Percentiles rank a stretch among this genome's conserved stretches.
phyloP scores from a whole-genome alignment of 2,888 invertebrate genomes.

The Drosophila siamana region DNA sequence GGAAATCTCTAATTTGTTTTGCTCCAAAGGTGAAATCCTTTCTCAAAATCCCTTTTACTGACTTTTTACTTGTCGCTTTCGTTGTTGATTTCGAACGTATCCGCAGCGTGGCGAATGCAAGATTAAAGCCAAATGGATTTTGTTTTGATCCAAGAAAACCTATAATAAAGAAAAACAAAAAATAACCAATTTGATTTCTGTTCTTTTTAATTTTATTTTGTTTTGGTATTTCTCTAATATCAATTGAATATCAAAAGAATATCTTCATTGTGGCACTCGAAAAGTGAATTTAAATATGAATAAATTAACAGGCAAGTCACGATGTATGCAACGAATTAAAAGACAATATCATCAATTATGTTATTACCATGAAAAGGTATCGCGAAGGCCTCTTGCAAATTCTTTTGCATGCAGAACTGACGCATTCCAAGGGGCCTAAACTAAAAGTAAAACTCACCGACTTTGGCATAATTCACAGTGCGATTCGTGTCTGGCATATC shows the following conservation, averaged over 20 bases:
- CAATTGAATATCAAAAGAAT: constrained; percentile 27
- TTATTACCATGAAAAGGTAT: constrained; percentile 76
- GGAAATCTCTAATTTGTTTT: constrained; percentile 84
- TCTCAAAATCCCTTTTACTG: constrained; percentile 61
- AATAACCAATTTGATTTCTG: neutral
- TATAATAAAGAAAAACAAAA: constrained; percentile 2
- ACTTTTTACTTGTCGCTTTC: constrained; percentile 47
- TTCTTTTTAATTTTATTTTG: neutral
- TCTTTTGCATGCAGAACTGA: constrained; percentile 44
- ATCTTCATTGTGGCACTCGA: constrained; percentile 24
- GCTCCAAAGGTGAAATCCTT: constrained; percentile 80
- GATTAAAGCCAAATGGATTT: constrained; percentile 37
- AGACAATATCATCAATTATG: constrained; percentile 85
- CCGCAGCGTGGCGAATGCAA: constrained; percentile 32
- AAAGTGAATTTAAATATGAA: constrained; percentile 32
- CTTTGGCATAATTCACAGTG: constrained; percentile 59
- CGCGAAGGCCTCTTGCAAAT: constrained; percentile 40
- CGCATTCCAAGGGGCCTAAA: constrained; percentile 54
- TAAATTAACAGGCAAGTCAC: constrained; percentile 72
- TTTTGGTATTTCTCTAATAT: neutral
- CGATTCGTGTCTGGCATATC: constrained; percentile 74
- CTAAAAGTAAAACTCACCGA: constrained; percentile 40
- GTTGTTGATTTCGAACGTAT: constrained; percentile 32
- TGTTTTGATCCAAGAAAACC: constrained; percentile 34
- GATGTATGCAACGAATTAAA: constrained; percentile 83